Conservation (phyloP, 2,888 invertebrate genomes). For the Ethmia dodecea region DNA sequence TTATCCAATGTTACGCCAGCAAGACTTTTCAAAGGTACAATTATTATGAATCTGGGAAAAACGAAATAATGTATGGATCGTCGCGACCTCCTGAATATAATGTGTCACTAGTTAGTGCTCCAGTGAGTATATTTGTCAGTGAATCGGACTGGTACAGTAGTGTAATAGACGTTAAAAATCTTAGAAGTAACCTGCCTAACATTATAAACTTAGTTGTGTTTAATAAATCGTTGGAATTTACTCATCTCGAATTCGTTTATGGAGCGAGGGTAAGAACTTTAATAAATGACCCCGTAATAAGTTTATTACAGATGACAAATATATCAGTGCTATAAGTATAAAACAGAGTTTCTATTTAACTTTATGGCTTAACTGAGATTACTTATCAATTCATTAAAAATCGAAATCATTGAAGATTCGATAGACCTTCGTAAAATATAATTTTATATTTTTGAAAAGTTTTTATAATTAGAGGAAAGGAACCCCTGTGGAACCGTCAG, state of each 20-base stretch:
- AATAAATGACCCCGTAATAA: slow-evolving; percentile 43
- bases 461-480: too few species aligned
- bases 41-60: slow-evolving; percentile 40
- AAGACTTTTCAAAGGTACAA: slow-evolving; percentile 54
- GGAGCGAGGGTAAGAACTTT: slow-evolving; percentile 45
- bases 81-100: slow-evolving; percentile 44
- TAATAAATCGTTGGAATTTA: slow-evolving; percentile 46
- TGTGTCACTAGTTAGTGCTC: slow-evolving; percentile 41
- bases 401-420: too few species aligned
- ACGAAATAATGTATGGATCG: slow-evolving; percentile 37
- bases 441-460: too few species aligned
- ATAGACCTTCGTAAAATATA: too few species aligned
- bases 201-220: slow-evolving; percentile 35
- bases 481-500: too few species aligned
- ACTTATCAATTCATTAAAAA: too few species aligned
- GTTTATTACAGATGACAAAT: slow-evolving; percentile 9
- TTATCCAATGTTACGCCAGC: slow-evolving; percentile 46
- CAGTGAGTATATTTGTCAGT: slow-evolving; percentile 47
- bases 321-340: too few species aligned
- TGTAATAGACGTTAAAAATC: slow-evolving; percentile 34
- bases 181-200: slow-evolving; percentile 38
- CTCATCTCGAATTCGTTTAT: slow-evolving; percentile 60
- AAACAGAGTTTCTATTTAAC: too few species aligned
- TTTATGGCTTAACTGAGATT: too few species aligned
- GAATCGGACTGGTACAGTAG: slow-evolving; percentile 57